phyloP scores from a whole-genome alignment of 2,113 vertebrate species.

The Cinclus cinclus region DNA sequence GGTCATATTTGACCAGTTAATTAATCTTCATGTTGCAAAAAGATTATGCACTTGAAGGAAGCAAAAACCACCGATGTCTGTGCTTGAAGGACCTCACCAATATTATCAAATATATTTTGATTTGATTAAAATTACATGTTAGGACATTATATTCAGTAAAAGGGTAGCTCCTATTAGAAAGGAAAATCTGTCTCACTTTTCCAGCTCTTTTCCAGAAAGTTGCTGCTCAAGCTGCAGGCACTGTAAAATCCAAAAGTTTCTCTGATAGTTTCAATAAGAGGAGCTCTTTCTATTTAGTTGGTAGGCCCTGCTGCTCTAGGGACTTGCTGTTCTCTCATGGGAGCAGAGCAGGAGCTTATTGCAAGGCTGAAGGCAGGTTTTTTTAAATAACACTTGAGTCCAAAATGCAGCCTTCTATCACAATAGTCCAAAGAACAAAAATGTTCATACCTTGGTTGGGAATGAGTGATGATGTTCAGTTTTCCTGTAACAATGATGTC shows the following conservation, averaged over 20 bases:
- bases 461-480: neutral
- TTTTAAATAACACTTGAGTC: neutral
- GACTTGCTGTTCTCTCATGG: neutral
- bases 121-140: neutral
- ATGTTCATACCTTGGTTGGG: neutral
- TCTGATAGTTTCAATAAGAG: neutral
- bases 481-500: neutral
- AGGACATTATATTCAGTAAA: neutral
- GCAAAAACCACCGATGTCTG: neutral
- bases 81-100: neutral
- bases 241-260: neutral
- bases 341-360: slow-evolving; percentile 6
- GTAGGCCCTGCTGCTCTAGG: neutral
- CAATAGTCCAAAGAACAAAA: neutral
- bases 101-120: neutral
- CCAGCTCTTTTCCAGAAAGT: neutral
- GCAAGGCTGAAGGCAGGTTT: neutral
- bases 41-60: neutral
- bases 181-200: neutral
- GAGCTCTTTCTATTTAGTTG: neutral
- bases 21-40: neutral
- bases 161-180: neutral
- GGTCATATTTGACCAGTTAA: neutral
- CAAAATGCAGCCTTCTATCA: neutral
- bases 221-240: neutral